Evolutionary conservation across 30 jellyfish, hydroid and myxozoan species (phyloP).

Genomic region (Haliclystus octoradiatus): DNA sequence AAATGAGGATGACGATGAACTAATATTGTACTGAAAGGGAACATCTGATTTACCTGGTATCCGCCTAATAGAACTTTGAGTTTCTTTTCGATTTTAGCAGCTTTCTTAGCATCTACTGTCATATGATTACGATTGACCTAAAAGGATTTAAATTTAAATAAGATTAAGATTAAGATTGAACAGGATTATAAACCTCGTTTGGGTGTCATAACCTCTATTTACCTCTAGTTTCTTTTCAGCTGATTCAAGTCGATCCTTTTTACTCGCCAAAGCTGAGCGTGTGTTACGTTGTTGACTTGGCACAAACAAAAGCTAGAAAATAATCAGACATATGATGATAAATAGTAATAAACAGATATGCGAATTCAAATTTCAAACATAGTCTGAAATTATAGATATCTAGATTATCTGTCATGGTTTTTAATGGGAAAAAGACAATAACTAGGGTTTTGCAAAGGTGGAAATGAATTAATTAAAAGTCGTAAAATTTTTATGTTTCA

Average conservation of each 20-base stretch:
- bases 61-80: slow-evolving; percentile 92
- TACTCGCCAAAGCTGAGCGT: slow-evolving; percentile 86
- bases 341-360: neutral
- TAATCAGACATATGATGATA: neutral
- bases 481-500: too few relatives aligned
- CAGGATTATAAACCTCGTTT: too few relatives aligned
- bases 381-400: too few relatives aligned
- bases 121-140: slow-evolving; percentile 73
- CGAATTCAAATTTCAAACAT: too few relatives aligned
- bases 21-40: too few relatives aligned
- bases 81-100: slow-evolving; percentile 79
- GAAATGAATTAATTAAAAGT: neutral
- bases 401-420: neutral
- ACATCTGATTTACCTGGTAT: slow-evolving; percentile 61
- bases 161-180: too few relatives aligned
- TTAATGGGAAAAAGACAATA: neutral
- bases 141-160: too few relatives aligned
- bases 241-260: slow-evolving; percentile 90
- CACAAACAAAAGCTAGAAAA: slow-evolving; percentile 56
- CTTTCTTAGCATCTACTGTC: slow-evolving; percentile 98
- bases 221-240: slow-evolving; percentile 86
- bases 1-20: too few relatives aligned
- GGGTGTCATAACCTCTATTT: slow-evolving; percentile 1
- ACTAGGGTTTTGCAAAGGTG: neutral
- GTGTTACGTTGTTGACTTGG: slow-evolving; percentile 96